Evolutionary conservation across 2,888 invertebrate genomes (phyloP), one percentile per base, ranked within the genome.

Genomic region (Bibio marci): DNA sequence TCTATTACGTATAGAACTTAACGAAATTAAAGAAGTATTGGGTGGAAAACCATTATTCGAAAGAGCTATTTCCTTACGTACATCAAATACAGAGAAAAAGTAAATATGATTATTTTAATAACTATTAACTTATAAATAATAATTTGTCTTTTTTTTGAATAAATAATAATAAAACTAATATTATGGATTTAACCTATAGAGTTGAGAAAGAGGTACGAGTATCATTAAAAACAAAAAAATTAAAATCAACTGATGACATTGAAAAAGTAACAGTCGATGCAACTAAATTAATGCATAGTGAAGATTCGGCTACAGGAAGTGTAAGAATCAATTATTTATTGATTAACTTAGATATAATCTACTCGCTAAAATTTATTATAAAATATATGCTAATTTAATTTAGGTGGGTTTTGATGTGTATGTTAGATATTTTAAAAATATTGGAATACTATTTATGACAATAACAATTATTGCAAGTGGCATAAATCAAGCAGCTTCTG

Each of bases 251-350:
- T n/a, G n/a, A n/a, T n/a, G n/a, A n/a, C 12, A 30, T 4, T 12
- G 30, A 30, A 6, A 11, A 12, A 12, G 13, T 4, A 5, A 11
- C 5, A 8, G n/a, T 30, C 13, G 4, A 30, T 13, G 32, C 15
- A 32, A 11, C 15, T 51, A 87, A 85, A 62, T 66, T 95, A 8
- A 92, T 94, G 45, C 88, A 92, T 61, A 72, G 71, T 0, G 95
- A 95, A 56, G 87, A 82, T 57, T 69, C 90, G 0, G 87, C 90
- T 67, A 90, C 87, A 1, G 95, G 95, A 51, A 83, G 82, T 54
- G 87, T 97, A 3, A 86, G 88, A 61, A 76, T 79, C 69, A 65
- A 67, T 43, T 91, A 95, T 0, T 94, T 92, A 64, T 72, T 80
- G 49, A 80, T 86, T 58, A 27, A 11, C n/a, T n/a, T n/a, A n/a